Percentiles rank a stretch among this genome's conserved stretches.
Conservation (phyloP, 2,797 vertebrate genomes). For the Myripristis jacobus region DNA sequence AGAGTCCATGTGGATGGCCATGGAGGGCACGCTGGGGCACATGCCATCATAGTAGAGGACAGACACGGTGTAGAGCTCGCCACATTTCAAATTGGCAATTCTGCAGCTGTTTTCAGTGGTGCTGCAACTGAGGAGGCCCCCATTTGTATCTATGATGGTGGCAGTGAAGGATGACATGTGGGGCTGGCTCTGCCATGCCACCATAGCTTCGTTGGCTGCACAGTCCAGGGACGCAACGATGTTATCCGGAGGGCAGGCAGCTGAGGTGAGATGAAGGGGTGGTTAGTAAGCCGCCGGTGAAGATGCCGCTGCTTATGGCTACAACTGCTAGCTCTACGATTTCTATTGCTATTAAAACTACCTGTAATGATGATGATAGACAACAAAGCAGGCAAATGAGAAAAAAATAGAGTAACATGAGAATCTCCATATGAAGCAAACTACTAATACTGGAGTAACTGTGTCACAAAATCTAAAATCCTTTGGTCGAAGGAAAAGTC, state of each 20-base stretch:
- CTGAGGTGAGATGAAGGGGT: slow-evolving; percentile 54
- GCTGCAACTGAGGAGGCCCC: slow-evolving; percentile 78
- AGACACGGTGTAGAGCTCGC: slow-evolving; percentile 70
- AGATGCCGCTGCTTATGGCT: not conserved
- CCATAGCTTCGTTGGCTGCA: slow-evolving; percentile 69
- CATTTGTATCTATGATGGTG: slow-evolving; percentile 63
- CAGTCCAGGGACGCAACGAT: slow-evolving; percentile 77
- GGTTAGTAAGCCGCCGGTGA: not conserved
- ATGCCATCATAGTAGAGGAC: slow-evolving; percentile 70
- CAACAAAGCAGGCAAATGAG: too few species aligned
- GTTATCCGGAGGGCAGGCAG: slow-evolving; percentile 74
- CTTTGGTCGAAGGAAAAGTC: too few species aligned
- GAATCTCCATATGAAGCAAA: too few species aligned
- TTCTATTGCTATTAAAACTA: too few species aligned
- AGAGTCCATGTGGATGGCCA: slow-evolving; percentile 72
- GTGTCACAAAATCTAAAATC: too few species aligned
- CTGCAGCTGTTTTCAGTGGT: slow-evolving; percentile 70
- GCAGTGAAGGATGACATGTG: slow-evolving; percentile 74
- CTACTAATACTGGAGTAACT: too few species aligned
- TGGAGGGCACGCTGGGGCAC: slow-evolving; percentile 77
- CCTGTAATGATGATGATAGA: too few species aligned
- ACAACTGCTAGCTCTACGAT: too few species aligned
- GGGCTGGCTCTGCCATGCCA: slow-evolving; percentile 73
- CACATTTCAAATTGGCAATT: slow-evolving; percentile 76
- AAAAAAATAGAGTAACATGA: too few species aligned